Percentiles rank a stretch among this genome's conserved stretches.
phyloP scores from a whole-genome alignment of 1,140 invertebrate genomes.

The Fopius arisanus region DNA sequence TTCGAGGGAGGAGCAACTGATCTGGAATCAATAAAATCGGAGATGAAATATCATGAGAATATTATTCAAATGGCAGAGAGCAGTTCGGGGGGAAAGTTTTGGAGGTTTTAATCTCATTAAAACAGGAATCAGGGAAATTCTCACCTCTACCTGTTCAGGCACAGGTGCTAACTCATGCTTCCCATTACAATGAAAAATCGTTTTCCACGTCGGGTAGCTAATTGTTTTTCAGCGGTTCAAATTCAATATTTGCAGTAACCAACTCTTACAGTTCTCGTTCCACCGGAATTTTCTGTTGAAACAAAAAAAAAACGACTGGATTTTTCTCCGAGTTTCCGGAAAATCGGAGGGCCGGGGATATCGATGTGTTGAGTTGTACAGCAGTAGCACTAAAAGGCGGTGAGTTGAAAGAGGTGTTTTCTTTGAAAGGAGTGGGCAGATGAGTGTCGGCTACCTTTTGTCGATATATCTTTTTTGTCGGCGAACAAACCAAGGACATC shows the following conservation, averaged over 20 bases:
- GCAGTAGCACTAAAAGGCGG: conserved; percentile 28
- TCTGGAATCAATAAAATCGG: too few species aligned
- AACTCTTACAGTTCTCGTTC: neutral
- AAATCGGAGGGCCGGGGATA: neutral
- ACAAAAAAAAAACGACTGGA: neutral
- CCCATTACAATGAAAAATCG: too few species aligned
- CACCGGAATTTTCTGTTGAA: neutral
- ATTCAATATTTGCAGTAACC: neutral
- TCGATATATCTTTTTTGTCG: neutral
- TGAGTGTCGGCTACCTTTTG: conserved; percentile 6
- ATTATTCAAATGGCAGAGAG: neutral
- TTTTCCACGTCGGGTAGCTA: neutral
- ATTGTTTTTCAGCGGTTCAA: neutral
- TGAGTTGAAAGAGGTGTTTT: conserved; percentile 27
- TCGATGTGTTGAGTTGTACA: neutral
- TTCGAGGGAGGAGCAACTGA: too few species aligned
- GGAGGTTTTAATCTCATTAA: too few species aligned
- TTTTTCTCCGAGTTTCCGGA: neutral
- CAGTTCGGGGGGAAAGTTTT: too few species aligned
- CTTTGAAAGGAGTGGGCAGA: neutral
- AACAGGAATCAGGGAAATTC: too few species aligned
- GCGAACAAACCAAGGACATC: neutral
- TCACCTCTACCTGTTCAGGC: too few species aligned
- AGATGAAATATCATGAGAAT: too few species aligned
- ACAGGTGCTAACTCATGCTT: too few species aligned